Evolutionary conservation across 2,888 invertebrate genomes (phyloP), one percentile per base, ranked within the genome.

Genomic region (Physocephala rufipes): DNA sequence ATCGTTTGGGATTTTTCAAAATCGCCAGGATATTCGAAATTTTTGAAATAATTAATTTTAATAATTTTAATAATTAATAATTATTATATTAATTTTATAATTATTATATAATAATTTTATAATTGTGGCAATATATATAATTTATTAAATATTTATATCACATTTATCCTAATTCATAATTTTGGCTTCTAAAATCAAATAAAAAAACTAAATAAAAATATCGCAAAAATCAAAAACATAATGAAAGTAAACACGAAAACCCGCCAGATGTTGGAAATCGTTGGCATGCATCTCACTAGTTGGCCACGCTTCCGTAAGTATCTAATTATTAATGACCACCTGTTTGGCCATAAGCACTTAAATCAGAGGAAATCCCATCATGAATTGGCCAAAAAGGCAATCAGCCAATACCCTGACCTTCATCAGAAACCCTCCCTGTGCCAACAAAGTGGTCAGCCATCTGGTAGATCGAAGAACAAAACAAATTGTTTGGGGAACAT

Each of bases 251-350:
- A 58, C 58, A 15, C 12, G 26, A 55, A 15, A 13, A 15, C n/a
- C 12, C 2, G 58, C 58, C 58, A 58, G 58, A 43, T 16, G 16
- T 24, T 62, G 43, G 28, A 49, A 68, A 68, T 21, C 36, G 68
- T 51, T 47, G 47, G 13, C 47, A 47, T 24, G 7, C 49, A 49
- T 51, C 61, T 67, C 26, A 24, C 65, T 30, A 51, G 51, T 51
- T 26, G 59, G 5, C n/a, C 28, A 19, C 15, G 21, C 28, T 58
- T 26, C 24, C 55, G n/a, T n/a, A 21, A 12, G 24, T 45, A 15
- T 26, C 5, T 62, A 62, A 62, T 62, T 45, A 62, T 81, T 79
- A 79, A 79, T 81, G 76, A 78, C 77, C 75, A 80, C 80, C 79
- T 80, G 80, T 79, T 80, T 76, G 73, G 78, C 72, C 58, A 67